phyloP scores from a whole-genome alignment of 1,140 invertebrate genomes.

The Drosophila malerkotliana region DNA sequence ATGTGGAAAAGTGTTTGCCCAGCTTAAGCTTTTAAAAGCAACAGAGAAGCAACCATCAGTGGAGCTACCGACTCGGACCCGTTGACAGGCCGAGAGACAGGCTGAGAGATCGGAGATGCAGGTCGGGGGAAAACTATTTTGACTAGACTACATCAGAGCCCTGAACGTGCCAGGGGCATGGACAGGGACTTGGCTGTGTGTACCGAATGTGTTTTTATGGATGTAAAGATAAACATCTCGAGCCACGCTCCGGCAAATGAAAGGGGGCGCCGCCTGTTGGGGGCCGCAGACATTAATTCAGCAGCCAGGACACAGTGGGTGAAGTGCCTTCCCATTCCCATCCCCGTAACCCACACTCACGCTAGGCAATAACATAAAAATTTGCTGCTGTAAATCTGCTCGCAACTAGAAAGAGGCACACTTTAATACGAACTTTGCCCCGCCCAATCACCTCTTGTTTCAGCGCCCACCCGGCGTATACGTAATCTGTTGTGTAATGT shows the following conservation, averaged over 20 bases:
- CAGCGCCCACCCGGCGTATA: conserved; percentile 46
- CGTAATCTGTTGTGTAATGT: conserved; percentile 83
- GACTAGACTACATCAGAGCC: conserved; percentile 48
- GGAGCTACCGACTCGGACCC: conserved; percentile 43
- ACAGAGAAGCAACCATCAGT: conserved; percentile 27
- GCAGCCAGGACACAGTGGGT: not conserved
- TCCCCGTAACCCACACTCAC: conserved; percentile 20
- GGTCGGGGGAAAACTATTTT: conserved; percentile 50
- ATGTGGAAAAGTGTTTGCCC: conserved; percentile 42
- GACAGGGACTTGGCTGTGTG: conserved; percentile 27
- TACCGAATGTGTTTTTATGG: conserved; percentile 55
- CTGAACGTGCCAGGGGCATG: conserved; percentile 54
- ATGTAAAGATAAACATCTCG: conserved; percentile 66
- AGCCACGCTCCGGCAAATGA: conserved; percentile 28
- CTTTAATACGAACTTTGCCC: conserved; percentile 60
- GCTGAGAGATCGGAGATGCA: conserved; percentile 15
- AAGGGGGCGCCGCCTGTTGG: conserved; percentile 27
- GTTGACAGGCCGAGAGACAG: conserved; percentile 52
- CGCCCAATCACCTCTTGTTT: conserved; percentile 38
- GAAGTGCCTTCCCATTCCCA: conserved; percentile 12
- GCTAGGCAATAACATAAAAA: conserved; percentile 71
- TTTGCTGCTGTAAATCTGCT: conserved; percentile 78
- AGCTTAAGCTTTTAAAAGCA: conserved; percentile 69
- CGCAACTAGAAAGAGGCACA: conserved; percentile 53
- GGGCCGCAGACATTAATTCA: conserved; percentile 54